These are phyloP conservation scores for Tetrao urogallus DNA, from an alignment of 2,113 vertebrate genomes.

Conservation along the genomic window DNA sequence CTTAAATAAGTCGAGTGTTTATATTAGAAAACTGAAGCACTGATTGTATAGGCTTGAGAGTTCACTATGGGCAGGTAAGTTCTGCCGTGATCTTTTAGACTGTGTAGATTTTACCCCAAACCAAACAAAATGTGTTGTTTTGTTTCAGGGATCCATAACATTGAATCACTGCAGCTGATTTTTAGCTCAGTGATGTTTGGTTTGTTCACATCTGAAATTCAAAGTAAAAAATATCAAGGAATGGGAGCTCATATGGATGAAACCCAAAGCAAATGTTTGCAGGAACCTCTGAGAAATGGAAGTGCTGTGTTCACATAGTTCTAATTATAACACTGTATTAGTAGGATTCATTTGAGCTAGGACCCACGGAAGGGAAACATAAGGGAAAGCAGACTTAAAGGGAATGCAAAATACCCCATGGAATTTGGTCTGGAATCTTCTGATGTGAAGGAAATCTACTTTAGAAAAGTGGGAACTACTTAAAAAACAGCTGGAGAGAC, in stretches of 20 bases:
- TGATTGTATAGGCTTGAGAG: neutral
- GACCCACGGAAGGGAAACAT: slow-evolving; percentile 40
- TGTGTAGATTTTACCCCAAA: neutral
- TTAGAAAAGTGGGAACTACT: slow-evolving; percentile 57
- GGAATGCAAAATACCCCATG: slow-evolving; percentile 60
- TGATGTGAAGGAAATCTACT: slow-evolving; percentile 62
- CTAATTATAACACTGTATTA: slow-evolving; percentile 71
- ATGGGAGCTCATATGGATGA: slow-evolving; percentile 68
- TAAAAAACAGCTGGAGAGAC: slow-evolving; percentile 69
- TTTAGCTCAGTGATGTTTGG: slow-evolving; percentile 19
- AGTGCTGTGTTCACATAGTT: slow-evolving; percentile 74
- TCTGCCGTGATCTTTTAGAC: neutral
- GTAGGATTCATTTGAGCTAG: slow-evolving; percentile 59
- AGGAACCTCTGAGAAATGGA: slow-evolving; percentile 76
- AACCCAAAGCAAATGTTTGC: slow-evolving; percentile 77
- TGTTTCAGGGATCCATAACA: neutral
- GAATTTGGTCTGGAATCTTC: slow-evolving; percentile 68
- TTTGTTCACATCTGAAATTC: slow-evolving; percentile 63
- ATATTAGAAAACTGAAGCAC: neutral
- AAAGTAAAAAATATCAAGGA: slow-evolving; percentile 66
- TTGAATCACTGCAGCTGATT: neutral
- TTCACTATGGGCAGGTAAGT: neutral
- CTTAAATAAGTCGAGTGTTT: neutral
- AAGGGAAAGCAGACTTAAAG: slow-evolving; percentile 64
- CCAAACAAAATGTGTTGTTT: neutral